Evolutionary conservation across 2,888 invertebrate species (phyloP).

Genomic region (Plebejus anna): DNA sequence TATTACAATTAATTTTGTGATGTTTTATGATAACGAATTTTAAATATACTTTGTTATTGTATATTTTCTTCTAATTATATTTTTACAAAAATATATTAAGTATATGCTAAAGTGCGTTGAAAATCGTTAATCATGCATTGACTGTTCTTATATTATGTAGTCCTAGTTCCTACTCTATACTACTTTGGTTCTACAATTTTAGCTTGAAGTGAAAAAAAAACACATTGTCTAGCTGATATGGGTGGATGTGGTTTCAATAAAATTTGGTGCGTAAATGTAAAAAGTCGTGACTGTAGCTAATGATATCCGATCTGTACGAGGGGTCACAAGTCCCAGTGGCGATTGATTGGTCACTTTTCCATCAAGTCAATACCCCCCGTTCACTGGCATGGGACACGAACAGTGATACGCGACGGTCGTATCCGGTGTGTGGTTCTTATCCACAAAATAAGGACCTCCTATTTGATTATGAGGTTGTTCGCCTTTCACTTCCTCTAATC

Average conservation of each 20-base stretch:
- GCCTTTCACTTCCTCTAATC: conserved; percentile 4
- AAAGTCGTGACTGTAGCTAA: conserved; percentile 9
- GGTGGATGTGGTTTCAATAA: not conserved
- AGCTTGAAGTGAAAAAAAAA: too few species aligned
- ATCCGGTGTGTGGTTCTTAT: conserved; percentile 19
- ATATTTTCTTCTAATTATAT: not conserved
- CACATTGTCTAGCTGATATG: too few species aligned
- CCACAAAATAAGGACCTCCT: conserved; percentile 10
- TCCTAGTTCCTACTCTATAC: too few species aligned
- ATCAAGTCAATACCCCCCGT: conserved; percentile 12
- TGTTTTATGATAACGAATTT: not conserved
- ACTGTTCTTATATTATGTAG: too few species aligned
- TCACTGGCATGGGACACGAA: conserved; percentile 18
- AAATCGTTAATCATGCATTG: too few species aligned
- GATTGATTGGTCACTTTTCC: conserved; percentile 26
- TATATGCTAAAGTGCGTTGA: too few species aligned
- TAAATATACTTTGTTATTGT: not conserved
- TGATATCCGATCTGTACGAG: not conserved
- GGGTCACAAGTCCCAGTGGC: not conserved
- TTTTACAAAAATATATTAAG: not conserved
- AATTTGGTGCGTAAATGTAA: not conserved
- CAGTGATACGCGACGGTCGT: not conserved
- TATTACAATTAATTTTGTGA: not conserved
- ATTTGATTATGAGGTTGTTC: conserved; percentile 14
- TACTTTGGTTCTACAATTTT: too few species aligned